Evolutionary conservation across 2,797 vertebrate genomes (phyloP), one percentile per base, ranked within the genome.

Genomic region (Intellagama lesueurii): DNA sequence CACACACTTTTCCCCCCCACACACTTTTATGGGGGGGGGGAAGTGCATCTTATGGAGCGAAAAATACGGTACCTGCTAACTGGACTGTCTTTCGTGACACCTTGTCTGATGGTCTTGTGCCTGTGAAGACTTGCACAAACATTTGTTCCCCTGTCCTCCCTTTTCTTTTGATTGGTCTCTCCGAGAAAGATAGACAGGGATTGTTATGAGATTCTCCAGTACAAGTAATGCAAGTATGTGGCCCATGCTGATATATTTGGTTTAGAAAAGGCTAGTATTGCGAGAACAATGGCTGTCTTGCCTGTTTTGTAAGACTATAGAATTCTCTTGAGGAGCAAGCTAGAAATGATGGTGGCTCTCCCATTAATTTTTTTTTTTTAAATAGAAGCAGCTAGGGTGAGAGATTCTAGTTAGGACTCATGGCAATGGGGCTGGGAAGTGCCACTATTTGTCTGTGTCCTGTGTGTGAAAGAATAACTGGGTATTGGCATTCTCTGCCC

Each of bases 391-490:
- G 19, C 75, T 82, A 35, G 70, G 40, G 16, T 17, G 60, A 22
- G 22, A 17, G 30, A 28, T 44, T 83, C 76, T 12, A 47, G 30
- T 35, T n/a, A 35, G 40, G 56, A 12, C 4, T 32, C 17, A n/a
- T 72, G 32, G n/a, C 24, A 30, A 3, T 35, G 60, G n/a, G 44
- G n/a, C 5, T 26, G 28, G 68, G 12, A 17, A 60, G 12, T 52
- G 4, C 8, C 4, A 66, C 60, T 40, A 24, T 87, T 72, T 73
- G 64, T 40, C 7, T 70, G 90, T 28, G 90, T 89, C 92, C 90
- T 73, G 88, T 73, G 86, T 87, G 85, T 30, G 89, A 91, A 92
- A 68, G 0, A 0, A 77, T 40, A 90, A 69, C 22, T 35, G 75
- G 78, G 52, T n/a, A 9, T 2, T 82, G 69, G 70, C 87, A n/a